Conservation (phyloP, 2,888 invertebrate genomes). For the Deilephila elpenor region DNA sequence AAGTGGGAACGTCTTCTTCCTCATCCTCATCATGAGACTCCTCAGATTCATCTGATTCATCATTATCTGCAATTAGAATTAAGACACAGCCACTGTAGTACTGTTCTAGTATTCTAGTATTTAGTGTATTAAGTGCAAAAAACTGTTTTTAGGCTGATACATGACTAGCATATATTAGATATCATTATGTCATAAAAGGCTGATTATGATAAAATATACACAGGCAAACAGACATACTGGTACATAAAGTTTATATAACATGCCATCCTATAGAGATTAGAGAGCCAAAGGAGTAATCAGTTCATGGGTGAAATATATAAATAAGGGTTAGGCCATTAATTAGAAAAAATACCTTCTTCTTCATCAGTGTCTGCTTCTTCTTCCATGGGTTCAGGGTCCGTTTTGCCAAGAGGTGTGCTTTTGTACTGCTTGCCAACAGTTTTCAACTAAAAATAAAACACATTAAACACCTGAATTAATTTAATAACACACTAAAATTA, state of each 20-base stretch:
- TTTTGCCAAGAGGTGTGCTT: conserved; percentile 81
- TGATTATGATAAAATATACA: too few relatives aligned
- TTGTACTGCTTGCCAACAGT: conserved; percentile 82
- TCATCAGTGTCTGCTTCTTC: conserved; percentile 85
- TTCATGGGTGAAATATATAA: too few relatives aligned
- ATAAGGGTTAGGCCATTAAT: not conserved
- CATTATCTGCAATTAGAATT: conserved; percentile 81
- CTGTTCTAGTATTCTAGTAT: too few relatives aligned
- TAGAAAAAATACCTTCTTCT: conserved; percentile 72
- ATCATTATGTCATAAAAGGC: too few relatives aligned
- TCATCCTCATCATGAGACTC: conserved; percentile 85
- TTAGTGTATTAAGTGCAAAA: too few relatives aligned
- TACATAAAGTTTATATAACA: too few relatives aligned
- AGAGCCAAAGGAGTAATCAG: too few relatives aligned
- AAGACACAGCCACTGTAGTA: too few relatives aligned
- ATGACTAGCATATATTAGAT: too few relatives aligned
- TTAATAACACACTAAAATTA: not conserved
- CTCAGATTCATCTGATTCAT: conserved; percentile 84
- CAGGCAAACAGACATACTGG: too few relatives aligned
- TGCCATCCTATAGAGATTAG: too few relatives aligned
- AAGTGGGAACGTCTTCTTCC: conserved; percentile 79
- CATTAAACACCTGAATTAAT: not conserved
- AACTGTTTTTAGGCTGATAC: too few relatives aligned
- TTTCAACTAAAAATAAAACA: conserved; percentile 63
- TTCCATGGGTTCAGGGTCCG: conserved; percentile 83